Base-by-base conservation (phyloP, 2,113 vertebrate genomes). In the Tursiops truncatus region DNA sequence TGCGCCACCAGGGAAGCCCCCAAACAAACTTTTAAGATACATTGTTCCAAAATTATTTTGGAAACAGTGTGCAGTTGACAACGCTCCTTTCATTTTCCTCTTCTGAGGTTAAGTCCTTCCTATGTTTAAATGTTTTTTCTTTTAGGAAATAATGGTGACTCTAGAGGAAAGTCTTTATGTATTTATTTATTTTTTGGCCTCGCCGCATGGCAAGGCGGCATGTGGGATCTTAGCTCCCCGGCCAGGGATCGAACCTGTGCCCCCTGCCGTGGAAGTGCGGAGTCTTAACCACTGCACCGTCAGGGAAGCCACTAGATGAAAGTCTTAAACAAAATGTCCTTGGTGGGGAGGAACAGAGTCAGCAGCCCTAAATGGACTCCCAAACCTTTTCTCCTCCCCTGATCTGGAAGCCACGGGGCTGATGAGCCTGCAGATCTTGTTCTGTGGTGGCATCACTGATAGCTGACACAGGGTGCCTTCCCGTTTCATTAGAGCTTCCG, bases 371-470 rank as follows among this genome's bases (percentile, higher is more conserved):
- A n/a, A 36, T 18, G 1, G 33, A 63, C 26, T 28, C 63, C 25
- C 6, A 12, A 6, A 4, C 2, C 12, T 14, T 41, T 23, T 18
- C 38, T 15, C 12, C 4, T 38, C 21, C 1, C 8, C 13, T 1
- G 44, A 33, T 5, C 73, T 0, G 2, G 92, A 11, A 53, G 1
- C 26, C 8, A 0, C 0, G 8, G 50, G 26, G 28, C 62, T 17
- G 50, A 31, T 0, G n/a, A n/a, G 21, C 67, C 6, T 31, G 23
- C 11, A 6, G 63, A 1, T 23, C 6, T 23, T 8, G n/a, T 4
- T 58, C 6, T 5, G 53, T 15, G 1, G 36, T 8, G 56, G 31
- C 6, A 0, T 41, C 13, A n/a, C 5, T 3, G 1, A 10, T 2
- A 11, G 28, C 14, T 2, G 11, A 6, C 18, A 53, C 17, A 1